Evolutionary conservation across 2,113 vertebrate species (phyloP).

Genomic region (Actenoides hombroni): DNA sequence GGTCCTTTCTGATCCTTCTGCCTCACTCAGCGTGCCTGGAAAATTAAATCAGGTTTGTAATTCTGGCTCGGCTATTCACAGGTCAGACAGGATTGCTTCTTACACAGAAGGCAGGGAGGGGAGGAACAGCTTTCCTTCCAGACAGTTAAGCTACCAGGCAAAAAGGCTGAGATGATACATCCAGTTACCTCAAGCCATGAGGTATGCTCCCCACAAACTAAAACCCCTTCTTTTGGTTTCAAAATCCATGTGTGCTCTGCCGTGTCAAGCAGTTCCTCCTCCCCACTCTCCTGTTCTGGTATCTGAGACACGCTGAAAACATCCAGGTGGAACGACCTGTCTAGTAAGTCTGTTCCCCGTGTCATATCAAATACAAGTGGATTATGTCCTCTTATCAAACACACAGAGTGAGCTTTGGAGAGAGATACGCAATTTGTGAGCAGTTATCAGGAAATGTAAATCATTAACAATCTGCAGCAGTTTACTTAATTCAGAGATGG

Average conservation of each 20-base stretch:
- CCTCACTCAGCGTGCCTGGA: neutral
- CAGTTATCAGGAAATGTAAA: neutral
- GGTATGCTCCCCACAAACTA: neutral
- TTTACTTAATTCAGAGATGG: neutral
- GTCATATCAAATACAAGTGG: neutral
- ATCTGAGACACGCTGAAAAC: neutral
- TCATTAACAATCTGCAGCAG: slow-evolving; percentile 4
- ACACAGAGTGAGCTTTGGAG: neutral
- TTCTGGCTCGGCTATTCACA: neutral
- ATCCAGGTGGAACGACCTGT: neutral
- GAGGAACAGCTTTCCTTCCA: neutral
- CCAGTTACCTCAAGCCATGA: neutral
- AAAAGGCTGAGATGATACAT: neutral
- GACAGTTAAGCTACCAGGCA: neutral
- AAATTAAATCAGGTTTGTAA: neutral
- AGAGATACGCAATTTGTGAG: neutral
- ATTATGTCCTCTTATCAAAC: neutral
- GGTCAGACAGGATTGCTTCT: neutral
- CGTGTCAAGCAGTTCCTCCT: neutral
- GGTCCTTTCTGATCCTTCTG: neutral
- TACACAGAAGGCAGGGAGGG: neutral
- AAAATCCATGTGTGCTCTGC: neutral
- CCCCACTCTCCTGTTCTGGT: neutral
- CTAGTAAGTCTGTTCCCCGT: neutral
- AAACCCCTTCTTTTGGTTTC: neutral